Evolutionary conservation across 2,113 vertebrate species (phyloP), one percentile per base, ranked within the genome.

Genomic region (Gorilla gorilla): DNA sequence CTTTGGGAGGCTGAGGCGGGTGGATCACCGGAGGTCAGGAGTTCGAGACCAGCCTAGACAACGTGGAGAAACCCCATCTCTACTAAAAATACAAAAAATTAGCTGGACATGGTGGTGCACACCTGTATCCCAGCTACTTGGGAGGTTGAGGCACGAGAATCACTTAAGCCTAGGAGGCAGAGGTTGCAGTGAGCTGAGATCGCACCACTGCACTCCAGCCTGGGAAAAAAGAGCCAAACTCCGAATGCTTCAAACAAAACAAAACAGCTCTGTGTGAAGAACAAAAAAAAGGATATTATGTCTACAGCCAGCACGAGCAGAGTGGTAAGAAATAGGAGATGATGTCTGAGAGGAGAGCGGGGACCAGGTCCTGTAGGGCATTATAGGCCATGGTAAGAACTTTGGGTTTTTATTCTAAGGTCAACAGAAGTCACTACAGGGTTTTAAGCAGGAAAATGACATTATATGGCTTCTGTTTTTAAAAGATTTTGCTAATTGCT

Each of bases 351-450:
- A 48, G 14, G 14, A 40, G 6, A 70, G 50, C 40, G 10, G 43
- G 23, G 9, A 13, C n/a, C 4, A 6, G 43, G 48, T 1, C 3
- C 17, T 0, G 0, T 0, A 25, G 66, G 30, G 7, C 70, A 38
- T 14, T 10, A 32, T 0, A 55, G 16, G 48, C 73, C 30, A 50
- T 1, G 12, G 38, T 17, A n/a, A 72, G 30, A 32, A 57, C 50
- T 52, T 8, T 4, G 45, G 35, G 16, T 20, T 59, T 93, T 86
- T 68, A 81, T 16, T 73, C 55, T 32, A 79, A 66, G 18, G 72
- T 22, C 70, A 45, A 20, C 1, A 8, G 32, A 81, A 66, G 25
- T 75, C 64, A 85, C 35, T 30, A 70, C 30, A 23, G 35, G n/a
- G 35, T 75, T 80, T 43, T 52, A 52, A 78, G 68, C 23, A 90